These are phyloP conservation scores for Diabrotica virgifera DNA, from an alignment of 1,140 invertebrate genomes.

Conservation along the genomic window DNA sequence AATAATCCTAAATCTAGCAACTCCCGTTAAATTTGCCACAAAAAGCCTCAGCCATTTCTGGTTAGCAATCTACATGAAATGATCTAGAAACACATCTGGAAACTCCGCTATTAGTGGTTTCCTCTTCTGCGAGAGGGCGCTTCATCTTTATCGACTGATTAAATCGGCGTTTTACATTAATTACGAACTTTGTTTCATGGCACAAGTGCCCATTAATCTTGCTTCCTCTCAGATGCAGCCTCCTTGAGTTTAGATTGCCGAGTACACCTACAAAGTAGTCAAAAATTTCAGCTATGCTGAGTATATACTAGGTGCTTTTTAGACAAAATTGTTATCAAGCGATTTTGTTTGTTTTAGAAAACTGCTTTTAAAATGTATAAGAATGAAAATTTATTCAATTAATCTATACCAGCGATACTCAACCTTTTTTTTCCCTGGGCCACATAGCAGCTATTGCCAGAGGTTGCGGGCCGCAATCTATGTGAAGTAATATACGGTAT, in stretches of 20 bases:
- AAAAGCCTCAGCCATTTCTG: not conserved
- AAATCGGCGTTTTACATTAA: slow-evolving; percentile 2
- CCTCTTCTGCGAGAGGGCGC: not conserved
- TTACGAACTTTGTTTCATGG: slow-evolving; percentile 1
- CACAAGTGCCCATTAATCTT: not conserved
- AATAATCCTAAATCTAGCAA: too few relatives aligned
- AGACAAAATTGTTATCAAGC: too few relatives aligned
- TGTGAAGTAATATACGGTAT: too few relatives aligned
- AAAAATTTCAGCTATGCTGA: not conserved
- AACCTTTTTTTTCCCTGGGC: too few relatives aligned
- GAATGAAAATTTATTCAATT: too few relatives aligned
- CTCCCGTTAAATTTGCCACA: too few relatives aligned
- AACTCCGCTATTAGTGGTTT: not conserved
- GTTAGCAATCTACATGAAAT: not conserved
- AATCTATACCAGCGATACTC: too few relatives aligned
- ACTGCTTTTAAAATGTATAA: too few relatives aligned
- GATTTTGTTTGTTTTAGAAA: too few relatives aligned
- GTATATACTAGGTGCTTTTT: too few relatives aligned
- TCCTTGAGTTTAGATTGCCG: not conserved
- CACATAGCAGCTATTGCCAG: too few relatives aligned
- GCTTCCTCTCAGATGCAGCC: slow-evolving; percentile 1
- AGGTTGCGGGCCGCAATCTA: too few relatives aligned
- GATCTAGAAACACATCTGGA: not conserved
- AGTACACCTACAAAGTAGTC: not conserved
- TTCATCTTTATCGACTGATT: slow-evolving; percentile 2